Evolutionary conservation across 2,888 invertebrate species (phyloP), one percentile per base, ranked within the genome.

Genomic region (Chaetogeoica ovagalla): DNA sequence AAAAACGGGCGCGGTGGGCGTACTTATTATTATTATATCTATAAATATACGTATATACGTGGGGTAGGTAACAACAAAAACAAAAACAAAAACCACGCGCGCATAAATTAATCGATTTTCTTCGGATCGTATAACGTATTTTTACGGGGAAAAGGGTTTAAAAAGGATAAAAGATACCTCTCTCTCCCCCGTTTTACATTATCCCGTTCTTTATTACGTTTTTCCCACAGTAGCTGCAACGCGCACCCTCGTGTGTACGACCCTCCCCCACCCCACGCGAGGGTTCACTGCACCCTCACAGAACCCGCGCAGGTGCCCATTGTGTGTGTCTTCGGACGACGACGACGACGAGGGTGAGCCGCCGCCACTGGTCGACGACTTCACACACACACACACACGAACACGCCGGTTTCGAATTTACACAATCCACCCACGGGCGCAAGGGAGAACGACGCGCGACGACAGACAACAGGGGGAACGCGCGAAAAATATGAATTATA

Each of bases 211-310:
- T 66, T 68, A 76, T 76, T 60, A 70, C 70, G 23, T 77, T 77
- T 77, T 77, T 77, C 77, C 77, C 77, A 77, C 77, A 77, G 62
- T 70, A 43, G 52, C 57, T 21, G 37, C 23, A 39, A 62, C 70
- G 55, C 66, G n/a, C n/a, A 11, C 23, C 65, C 57, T n/a, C 30
- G 1, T 4, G 30, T 30, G 30, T n/a, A n/a, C n/a, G n/a, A n/a
- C n/a, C n/a, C n/a, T n/a, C n/a, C n/a, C 0, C 37, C 57, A 2
- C 0, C 52, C 17, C 37, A 17, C 5, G 63, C 21, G 30, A 76
- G 70, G 77, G 77, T 77, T 77, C 77, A 77, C 70, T 77, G 77
- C 70, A 77, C 77, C 77, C 77, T 55, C 52, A 37, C 19, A 30
- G 30, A 30, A 17, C 15, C 76, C 13, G n/a, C 52, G 77, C 77